Evolutionary conservation across 2,888 invertebrate genomes (phyloP), one percentile per base, ranked within the genome.

Genomic region (Synanthedon vespiformis): DNA sequence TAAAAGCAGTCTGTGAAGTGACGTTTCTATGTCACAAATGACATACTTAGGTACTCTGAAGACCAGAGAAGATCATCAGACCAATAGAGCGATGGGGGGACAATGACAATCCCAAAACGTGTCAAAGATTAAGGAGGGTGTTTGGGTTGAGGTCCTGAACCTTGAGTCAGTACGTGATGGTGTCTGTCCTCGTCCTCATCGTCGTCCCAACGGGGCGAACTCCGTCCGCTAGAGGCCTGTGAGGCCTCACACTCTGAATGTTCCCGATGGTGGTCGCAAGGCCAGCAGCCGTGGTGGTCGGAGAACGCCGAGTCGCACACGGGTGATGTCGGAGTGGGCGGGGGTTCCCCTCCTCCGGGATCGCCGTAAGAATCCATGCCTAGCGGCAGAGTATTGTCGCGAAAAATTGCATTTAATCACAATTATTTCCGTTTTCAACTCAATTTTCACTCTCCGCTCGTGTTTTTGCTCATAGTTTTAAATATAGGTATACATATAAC

Each of bases 221-320:
- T 72, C 60, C 86, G 75, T 18, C 88, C 88, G 66, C 86, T 85
- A 61, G 84, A 82, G 41, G 69, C 72, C 61, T 82, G 83, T 55
- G 74, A 70, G 54, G 68, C 72, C 62, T 76, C 81, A 70, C 71
- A 78, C 59, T 82, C 80, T 16, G 80, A 78, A 55, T 64, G 61
- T 14, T 81, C 80, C 12, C 79, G 80, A 55, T 80, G 82, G 55
- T 80, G 82, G 61, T 86, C 86, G 70, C 86, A 83, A 54, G 86
- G 85, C 82, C 85, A 84, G 64, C 85, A 84, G 56, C 83, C 83
- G 65, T 80, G 80, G 64, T 87, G 88, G 59, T 88, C 88, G 57
- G 86, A 86, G 74, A 72, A 88, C 57, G 84, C 89, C 54, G 83
- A 87, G 76, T 84, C 89, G 75, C 77, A 87, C 61, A 81, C 84